Percentiles rank a stretch among this genome's conserved stretches.
Evolutionary conservation across 2,888 invertebrate genomes (phyloP).

Genomic region (Cistogaster globosa): DNA sequence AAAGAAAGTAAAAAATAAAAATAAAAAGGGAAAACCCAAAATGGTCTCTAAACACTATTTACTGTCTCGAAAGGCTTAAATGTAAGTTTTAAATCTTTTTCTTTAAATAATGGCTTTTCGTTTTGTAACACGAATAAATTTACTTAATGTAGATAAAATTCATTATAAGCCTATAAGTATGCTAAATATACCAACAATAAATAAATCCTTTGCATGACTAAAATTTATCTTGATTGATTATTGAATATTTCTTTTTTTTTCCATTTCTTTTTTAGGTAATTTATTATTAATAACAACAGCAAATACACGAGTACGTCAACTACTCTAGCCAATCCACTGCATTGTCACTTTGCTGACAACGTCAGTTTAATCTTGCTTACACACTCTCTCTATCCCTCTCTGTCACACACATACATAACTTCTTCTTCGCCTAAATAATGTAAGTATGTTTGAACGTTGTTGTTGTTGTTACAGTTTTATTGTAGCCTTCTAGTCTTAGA

Average conservation of each 20-base stretch:
- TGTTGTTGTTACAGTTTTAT: constrained; percentile 6
- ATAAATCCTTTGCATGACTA: constrained; percentile 14
- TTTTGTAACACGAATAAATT: neutral
- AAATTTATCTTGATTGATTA: constrained; percentile 46
- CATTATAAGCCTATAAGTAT: constrained; percentile 49
- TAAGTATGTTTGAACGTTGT: constrained; percentile 24
- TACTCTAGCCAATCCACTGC: constrained; percentile 1
- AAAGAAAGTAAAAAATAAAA: too few relatives aligned
- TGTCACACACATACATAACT: neutral
- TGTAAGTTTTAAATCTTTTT: too few relatives aligned
- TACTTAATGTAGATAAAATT: neutral
- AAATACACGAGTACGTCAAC: neutral
- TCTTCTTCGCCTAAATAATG: constrained; percentile 6
- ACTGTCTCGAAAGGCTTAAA: too few relatives aligned
- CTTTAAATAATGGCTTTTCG: too few relatives aligned
- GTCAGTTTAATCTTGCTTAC: too few relatives aligned
- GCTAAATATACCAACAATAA: constrained; percentile 22
- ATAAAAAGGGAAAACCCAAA: too few relatives aligned
- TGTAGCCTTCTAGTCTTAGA: constrained; percentile 3
- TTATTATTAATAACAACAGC: constrained; percentile 42
- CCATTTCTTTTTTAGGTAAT: constrained; percentile 60
- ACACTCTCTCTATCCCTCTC: neutral
- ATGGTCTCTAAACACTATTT: too few relatives aligned
- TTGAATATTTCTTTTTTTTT: constrained; percentile 3
- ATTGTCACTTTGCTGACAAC: constrained; percentile 1